Evolutionary conservation across 2,797 vertebrate species (phyloP), one percentile per base, ranked within the genome.

Genomic region (Hybognathus amarus): DNA sequence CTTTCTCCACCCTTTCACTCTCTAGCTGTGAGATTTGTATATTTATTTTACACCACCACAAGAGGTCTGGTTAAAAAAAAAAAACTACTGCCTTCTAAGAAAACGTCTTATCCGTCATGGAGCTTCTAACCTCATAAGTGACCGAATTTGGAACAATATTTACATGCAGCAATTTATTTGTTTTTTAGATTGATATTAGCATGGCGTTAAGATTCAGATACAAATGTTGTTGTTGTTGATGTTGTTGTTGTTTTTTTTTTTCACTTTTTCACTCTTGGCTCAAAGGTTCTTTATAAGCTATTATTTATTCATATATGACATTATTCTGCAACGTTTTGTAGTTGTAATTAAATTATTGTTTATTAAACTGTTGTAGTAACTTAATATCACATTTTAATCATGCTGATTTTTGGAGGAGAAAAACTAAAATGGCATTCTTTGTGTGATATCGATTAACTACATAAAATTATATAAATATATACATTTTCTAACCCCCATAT

Each of bases 21-120:
- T 67, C 1, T 30, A 59, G 63, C 50, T 45, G 5, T 54, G 27
- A 74, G 56, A 77, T 77, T 76, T 76, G 30, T 68, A 12, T 61
- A 18, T 82, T 82, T 52, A 66, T 50, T 52, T 75, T 42, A 74
- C 42, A 64, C 9, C 59, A 82, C 17, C n/a, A 42, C 54, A 63
- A 63, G 22, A 63, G 40, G 56, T 36, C 27, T 81, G 40, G 61
- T 80, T 0, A 38, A 66, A 33, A n/a, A 61, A 61, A 6, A 36
- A 64, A 20, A 22, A 42, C 36, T 38, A 38, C 9, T 63, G 36
- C n/a, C n/a, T 77, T 63, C 11, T 45, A 63, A 77, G 38, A 61
- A 36, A 12, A 36, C n/a, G 5, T 27, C 13, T 5, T 63, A 63
- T 61, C 7, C 50, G 0, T 77, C 38, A 30, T 45, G 38, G n/a